phyloP scores from a whole-genome alignment of 2,888 invertebrate genomes.

The Nymphalis polychloros region DNA sequence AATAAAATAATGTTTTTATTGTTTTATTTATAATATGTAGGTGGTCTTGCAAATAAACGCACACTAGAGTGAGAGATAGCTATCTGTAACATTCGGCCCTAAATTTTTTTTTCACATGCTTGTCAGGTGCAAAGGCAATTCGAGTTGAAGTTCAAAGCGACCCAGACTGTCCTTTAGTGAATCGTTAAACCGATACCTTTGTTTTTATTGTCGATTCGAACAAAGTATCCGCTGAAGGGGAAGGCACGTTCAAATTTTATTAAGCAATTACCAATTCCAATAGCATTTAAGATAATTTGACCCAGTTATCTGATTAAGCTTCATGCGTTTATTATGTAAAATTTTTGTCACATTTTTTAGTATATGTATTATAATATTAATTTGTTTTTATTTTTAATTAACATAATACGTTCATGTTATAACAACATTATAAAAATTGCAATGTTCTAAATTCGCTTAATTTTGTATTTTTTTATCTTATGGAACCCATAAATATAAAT shows the following conservation, averaged over 20 bases:
- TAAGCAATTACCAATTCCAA: conserved; percentile 32
- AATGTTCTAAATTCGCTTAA: too few species aligned
- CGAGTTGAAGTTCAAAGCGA: conserved; percentile 38
- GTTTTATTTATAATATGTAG: too few species aligned
- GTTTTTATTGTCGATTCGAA: conserved; percentile 47
- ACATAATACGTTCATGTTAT: too few species aligned
- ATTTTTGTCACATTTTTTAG: too few species aligned
- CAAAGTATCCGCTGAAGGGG: conserved; percentile 30
- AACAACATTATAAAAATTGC: too few species aligned
- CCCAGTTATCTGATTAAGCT: conserved; percentile 15
- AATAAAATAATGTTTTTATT: too few species aligned
- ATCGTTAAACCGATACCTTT: conserved; percentile 60
- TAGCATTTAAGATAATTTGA: conserved; percentile 23
- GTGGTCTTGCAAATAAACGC: too few species aligned
- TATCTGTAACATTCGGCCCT: not conserved
- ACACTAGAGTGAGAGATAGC: too few species aligned
- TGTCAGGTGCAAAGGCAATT: conserved; percentile 70
- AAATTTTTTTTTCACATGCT: conserved; percentile 36
- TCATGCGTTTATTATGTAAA: not conserved
- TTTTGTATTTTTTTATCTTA: too few species aligned
- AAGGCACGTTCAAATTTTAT: conserved; percentile 41
- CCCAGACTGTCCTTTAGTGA: conserved; percentile 50
- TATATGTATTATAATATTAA: too few species aligned
- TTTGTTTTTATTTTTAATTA: too few species aligned
- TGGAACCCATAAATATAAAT: too few species aligned